phyloP scores from a whole-genome alignment of 2,797 vertebrate genomes.

The Alectoris magna region DNA sequence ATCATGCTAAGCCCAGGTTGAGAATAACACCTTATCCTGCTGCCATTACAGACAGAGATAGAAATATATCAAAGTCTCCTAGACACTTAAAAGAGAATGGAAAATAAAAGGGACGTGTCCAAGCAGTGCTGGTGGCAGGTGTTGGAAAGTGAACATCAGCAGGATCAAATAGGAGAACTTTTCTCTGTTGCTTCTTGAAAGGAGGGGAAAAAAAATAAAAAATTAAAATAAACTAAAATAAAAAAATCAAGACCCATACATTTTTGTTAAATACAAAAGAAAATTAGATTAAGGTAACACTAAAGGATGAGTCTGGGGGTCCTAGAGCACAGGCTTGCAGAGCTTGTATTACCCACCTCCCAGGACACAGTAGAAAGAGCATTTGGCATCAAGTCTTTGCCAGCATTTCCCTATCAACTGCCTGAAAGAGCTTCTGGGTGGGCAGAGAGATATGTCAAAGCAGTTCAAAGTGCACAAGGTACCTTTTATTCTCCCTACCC shows the following conservation, averaged over 20 bases:
- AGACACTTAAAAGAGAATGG: slow-evolving; percentile 85
- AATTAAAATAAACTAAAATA: no score
- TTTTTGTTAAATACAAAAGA: slow-evolving; percentile 64
- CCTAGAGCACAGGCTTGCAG: neutral
- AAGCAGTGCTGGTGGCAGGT: slow-evolving; percentile 82
- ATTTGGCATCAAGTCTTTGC: neutral
- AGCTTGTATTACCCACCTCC: neutral
- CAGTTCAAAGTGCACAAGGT: neutral
- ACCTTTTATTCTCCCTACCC: neutral
- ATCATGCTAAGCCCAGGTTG: slow-evolving; percentile 77
- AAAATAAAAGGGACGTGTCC: slow-evolving; percentile 85
- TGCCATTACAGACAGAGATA: slow-evolving; percentile 81
- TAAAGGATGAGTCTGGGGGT: slow-evolving; percentile 26
- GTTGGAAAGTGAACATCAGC: slow-evolving; percentile 78
- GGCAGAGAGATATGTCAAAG: neutral
- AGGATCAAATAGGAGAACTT: slow-evolving; percentile 81
- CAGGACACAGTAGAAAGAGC: slow-evolving; percentile 27
- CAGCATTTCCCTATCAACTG: neutral
- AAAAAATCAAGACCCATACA: slow-evolving; percentile 30
- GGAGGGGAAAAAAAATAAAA: slow-evolving; percentile 51
- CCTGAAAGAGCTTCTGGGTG: slow-evolving; percentile 26
- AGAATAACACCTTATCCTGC: slow-evolving; percentile 78
- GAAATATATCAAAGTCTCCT: slow-evolving; percentile 83
- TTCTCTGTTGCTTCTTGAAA: slow-evolving; percentile 81
- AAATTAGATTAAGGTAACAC: slow-evolving; percentile 48